Evolutionary conservation across 2,888 invertebrate genomes (phyloP).

Genomic region (Megalurothrips usitatus): DNA sequence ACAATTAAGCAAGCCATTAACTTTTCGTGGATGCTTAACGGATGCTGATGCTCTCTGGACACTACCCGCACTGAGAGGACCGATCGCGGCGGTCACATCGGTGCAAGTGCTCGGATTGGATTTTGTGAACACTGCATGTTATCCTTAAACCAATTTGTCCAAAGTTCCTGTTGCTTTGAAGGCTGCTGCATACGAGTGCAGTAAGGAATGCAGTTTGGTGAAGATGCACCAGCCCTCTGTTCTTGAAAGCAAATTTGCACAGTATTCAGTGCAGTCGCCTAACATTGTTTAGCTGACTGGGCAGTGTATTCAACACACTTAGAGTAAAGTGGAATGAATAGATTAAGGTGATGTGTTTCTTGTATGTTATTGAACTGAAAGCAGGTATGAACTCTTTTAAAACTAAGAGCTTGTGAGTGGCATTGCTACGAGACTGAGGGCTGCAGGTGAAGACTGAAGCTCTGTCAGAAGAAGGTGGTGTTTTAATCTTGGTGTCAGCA

Average conservation of each 20-base stretch:
- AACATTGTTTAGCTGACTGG: neutral
- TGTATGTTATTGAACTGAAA: constrained; percentile 15
- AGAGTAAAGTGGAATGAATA: constrained; percentile 2
- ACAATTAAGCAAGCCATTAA: constrained; percentile 3
- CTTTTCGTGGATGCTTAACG: neutral
- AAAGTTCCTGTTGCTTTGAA: constrained; percentile 5
- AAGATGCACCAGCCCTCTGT: neutral
- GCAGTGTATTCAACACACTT: constrained; percentile 13
- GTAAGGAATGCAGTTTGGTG: neutral
- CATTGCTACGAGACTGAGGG: constrained; percentile 20
- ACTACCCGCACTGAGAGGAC: neutral
- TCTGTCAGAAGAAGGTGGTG: constrained; percentile 9
- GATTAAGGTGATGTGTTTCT: constrained; percentile 3
- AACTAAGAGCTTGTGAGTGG: neutral
- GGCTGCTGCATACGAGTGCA: neutral
- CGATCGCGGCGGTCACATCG: neutral
- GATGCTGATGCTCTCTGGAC: neutral
- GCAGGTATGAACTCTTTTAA: neutral
- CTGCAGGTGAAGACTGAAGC: constrained; percentile 24
- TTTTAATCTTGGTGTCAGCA: neutral
- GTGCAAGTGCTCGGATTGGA: neutral
- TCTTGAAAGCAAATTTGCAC: constrained; percentile 18
- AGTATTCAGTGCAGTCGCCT: neutral
- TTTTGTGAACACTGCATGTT: neutral
- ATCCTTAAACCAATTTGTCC: neutral